phyloP scores from a whole-genome alignment of 2,113 vertebrate genomes.

The Cyprinodon brontotheroides region DNA sequence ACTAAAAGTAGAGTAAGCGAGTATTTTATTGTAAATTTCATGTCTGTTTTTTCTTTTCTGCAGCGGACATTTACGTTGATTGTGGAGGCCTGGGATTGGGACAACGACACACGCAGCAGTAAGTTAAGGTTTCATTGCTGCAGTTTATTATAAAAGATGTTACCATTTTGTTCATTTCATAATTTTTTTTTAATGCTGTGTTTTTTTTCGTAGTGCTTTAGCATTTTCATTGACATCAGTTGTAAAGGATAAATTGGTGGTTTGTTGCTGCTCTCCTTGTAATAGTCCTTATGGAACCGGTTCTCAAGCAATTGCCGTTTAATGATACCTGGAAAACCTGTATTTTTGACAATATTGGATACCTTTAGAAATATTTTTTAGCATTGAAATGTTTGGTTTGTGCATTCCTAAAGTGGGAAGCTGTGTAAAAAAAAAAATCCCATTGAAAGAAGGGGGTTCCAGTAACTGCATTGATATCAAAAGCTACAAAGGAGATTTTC shows the following conservation, averaged over 20 bases:
- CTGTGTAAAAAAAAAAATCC: background rate
- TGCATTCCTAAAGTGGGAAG: background rate
- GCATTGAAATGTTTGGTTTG: background rate
- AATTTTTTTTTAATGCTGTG: no score
- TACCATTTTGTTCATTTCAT: no score
- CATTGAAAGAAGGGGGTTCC: background rate
- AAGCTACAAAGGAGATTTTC: background rate
- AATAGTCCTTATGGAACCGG: background rate
- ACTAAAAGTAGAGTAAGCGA: background rate
- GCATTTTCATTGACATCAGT: background rate
- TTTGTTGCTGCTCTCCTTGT: background rate
- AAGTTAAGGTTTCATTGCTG: constrained; percentile 70
- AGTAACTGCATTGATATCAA: background rate
- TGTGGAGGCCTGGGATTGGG: constrained; percentile 95
- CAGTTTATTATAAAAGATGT: background rate
- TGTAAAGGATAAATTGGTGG: no score
- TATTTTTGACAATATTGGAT: background rate
- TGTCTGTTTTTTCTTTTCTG: constrained; percentile 29
- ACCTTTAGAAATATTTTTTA: background rate
- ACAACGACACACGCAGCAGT: constrained; percentile 89
- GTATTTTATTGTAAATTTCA: background rate
- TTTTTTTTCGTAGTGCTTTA: background rate
- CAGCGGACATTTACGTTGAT: constrained; percentile 93
- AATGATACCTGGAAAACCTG: background rate
- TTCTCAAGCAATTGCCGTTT: background rate